Evolutionary conservation across 2,888 invertebrate genomes (phyloP), one percentile per base, ranked within the genome.

Genomic region (Bibio marci): DNA sequence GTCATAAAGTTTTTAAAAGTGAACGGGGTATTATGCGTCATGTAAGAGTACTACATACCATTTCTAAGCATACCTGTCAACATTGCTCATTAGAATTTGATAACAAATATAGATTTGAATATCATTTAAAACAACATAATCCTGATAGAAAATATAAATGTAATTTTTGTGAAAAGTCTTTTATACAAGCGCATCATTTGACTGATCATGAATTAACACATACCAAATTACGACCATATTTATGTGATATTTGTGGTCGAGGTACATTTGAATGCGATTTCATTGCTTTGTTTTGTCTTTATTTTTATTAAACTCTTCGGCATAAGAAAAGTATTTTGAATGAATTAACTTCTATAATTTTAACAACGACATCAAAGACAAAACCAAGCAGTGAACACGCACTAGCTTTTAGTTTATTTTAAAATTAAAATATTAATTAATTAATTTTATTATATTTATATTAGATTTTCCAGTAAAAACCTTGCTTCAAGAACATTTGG

Each of bases 201-300:
- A 7, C 41, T 10, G 41, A 43, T 32, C 46, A 46, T 34, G 46
- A 46, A 35, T 32, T 42, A 15, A 41, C 40, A 7, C 46, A 46
- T 32, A 46, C 46, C 2, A 43, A 43, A 4, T 17, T 34, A 14
- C 22, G 38, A 19, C 44, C 46, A 4, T 46, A 38, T 42, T 35
- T 44, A 8, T 46, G 46, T 26, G 43, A 42, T 38, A 35, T 44
- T 30, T 46, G 46, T 32, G 44, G 46, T 12, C 44, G 43, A 38
- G 41, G 44, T 44, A 35, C n/a, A n/a, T n/a, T n/a, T n/a, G n/a
- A n/a, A n/a, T n/a, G n/a, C n/a, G n/a, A n/a, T n/a, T n/a, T n/a
- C n/a, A n/a, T n/a, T n/a, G n/a, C n/a, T n/a, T n/a, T n/a, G n/a
- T n/a, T n/a, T n/a, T n/a, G n/a, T n/a, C n/a, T n/a, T n/a, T n/a